Percentiles rank a stretch among this genome's conserved stretches.
phyloP scores from a whole-genome alignment of 2,113 vertebrate species.

The Zosterops pallidus region DNA sequence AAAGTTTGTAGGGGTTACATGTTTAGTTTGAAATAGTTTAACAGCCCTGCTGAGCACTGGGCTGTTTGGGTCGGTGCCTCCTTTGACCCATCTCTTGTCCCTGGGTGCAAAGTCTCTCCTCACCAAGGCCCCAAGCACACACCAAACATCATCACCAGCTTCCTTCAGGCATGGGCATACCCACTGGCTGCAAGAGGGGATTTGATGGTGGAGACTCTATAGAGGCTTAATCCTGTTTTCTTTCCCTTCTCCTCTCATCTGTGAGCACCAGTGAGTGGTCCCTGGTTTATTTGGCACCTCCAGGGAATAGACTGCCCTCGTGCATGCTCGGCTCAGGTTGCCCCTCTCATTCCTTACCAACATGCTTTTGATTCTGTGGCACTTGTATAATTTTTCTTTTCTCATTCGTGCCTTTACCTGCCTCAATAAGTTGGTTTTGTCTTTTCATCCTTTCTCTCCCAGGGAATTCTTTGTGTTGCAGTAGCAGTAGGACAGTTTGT shows the following conservation, averaged over 20 bases:
- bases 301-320: background rate
- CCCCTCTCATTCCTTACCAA: background rate
- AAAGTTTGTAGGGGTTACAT: background rate
- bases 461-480: background rate
- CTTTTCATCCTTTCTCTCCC: background rate
- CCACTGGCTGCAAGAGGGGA: background rate
- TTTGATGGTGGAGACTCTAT: background rate
- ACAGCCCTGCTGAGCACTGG: background rate
- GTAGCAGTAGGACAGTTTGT: background rate
- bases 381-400: background rate
- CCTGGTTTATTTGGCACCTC: background rate
- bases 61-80: background rate
- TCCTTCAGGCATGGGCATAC: background rate
- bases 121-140: background rate
- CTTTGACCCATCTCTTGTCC: background rate
- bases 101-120: background rate
- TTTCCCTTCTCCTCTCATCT: background rate
- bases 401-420: background rate
- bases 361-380: background rate
- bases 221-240: background rate
- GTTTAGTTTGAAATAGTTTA: background rate
- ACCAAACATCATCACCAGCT: accelerated
- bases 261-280: background rate
- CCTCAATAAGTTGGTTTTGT: background rate
- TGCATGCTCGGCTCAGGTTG: background rate